phyloP scores from a whole-genome alignment of 2,113 vertebrate species.

The Gymnorhina tibicen region DNA sequence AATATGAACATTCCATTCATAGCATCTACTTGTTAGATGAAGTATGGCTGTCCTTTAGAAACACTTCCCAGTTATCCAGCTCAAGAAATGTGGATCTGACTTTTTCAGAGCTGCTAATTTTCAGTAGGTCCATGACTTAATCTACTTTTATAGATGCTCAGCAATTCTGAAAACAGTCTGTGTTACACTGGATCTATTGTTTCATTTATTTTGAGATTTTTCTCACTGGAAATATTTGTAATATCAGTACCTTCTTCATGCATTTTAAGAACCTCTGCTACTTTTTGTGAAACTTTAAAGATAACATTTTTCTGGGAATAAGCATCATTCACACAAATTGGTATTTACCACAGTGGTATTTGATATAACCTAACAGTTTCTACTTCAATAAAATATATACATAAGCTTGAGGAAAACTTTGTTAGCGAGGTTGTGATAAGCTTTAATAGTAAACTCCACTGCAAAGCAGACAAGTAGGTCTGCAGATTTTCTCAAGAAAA shows the following conservation, averaged over 20 bases:
- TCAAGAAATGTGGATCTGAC: not conserved
- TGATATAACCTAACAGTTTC: not conserved
- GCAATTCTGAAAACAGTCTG: not conserved
- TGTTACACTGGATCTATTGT: not conserved
- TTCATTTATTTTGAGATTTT: not conserved
- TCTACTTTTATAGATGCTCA: not conserved
- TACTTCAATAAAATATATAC: not conserved
- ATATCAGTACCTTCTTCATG: not conserved
- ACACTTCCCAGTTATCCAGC: not conserved
- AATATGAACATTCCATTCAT: not conserved
- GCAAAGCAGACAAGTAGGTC: not conserved
- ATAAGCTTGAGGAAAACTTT: not conserved
- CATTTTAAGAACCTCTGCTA: not conserved
- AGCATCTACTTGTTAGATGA: not conserved
- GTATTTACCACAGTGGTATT: not conserved
- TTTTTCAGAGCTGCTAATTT: not conserved
- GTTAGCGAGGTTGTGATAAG: not conserved
- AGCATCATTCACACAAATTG: not conserved
- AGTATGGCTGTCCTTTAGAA: not conserved
- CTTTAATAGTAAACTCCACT: not conserved
- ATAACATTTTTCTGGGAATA: not conserved
- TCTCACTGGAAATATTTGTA: not conserved
- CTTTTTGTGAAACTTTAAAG: not conserved
- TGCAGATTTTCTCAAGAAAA: not conserved
- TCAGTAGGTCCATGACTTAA: not conserved